Conservation (phyloP, 2,797 vertebrate species). For the Rallus crepitans region DNA sequence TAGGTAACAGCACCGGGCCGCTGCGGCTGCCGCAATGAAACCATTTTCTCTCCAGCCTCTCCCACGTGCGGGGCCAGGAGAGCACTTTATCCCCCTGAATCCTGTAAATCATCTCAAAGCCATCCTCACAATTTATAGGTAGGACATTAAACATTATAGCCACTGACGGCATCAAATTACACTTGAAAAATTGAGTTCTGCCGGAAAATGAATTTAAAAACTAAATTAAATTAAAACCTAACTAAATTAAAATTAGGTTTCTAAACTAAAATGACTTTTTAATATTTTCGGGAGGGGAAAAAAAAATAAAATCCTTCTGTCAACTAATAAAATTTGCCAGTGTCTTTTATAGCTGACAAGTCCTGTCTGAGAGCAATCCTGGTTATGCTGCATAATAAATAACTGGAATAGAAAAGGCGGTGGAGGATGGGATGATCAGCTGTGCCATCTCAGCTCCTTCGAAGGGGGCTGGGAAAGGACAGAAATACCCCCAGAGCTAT, state of each 20-base stretch:
- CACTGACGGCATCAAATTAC: slow-evolving; percentile 75
- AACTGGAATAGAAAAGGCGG: not conserved
- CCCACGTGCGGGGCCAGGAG: not conserved
- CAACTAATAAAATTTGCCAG: slow-evolving; percentile 61
- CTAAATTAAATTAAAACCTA: slow-evolving; percentile 73
- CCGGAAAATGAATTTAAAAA: slow-evolving; percentile 67
- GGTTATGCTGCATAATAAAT: slow-evolving; percentile 28
- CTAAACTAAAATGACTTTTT: slow-evolving; percentile 70
- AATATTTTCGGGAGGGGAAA: slow-evolving; percentile 53
- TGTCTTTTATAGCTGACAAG: slow-evolving; percentile 62
- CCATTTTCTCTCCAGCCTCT: not conserved
- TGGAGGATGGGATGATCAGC: not conserved
- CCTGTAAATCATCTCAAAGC: slow-evolving; percentile 72
- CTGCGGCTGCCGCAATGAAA: not conserved
- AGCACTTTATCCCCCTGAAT: not conserved
- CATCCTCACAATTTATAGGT: slow-evolving; percentile 61
- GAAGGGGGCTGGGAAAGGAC: not conserved
- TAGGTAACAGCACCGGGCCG: not conserved
- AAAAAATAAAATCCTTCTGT: not conserved
- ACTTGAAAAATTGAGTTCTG: slow-evolving; percentile 75
- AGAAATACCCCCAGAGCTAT: not conserved
- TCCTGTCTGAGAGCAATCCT: slow-evolving; percentile 37
- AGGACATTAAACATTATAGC: slow-evolving; percentile 75
- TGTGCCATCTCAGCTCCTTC: not conserved
- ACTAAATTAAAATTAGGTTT: slow-evolving; percentile 74